phyloP scores from a whole-genome alignment of 1,140 invertebrate species.

The Eriosoma lanigerum region DNA sequence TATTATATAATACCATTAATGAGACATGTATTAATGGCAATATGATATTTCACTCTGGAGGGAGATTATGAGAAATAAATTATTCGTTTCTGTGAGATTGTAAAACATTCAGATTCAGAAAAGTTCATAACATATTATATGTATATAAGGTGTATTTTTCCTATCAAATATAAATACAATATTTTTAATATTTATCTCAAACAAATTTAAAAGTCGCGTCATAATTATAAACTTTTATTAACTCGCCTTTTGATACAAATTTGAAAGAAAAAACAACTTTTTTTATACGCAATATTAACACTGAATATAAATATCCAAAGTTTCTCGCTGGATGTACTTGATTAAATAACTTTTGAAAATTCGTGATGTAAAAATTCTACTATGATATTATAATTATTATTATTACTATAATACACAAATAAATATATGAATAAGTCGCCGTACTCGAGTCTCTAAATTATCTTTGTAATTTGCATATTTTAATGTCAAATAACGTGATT shows the following conservation, averaged over 20 bases:
- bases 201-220: not conserved
- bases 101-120: too few species aligned
- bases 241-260: not conserved
- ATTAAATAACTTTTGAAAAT: not conserved
- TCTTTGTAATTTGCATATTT: too few species aligned
- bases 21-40: too few species aligned
- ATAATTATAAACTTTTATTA: not conserved
- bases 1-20: too few species aligned
- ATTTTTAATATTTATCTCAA: not conserved
- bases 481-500: too few species aligned
- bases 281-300: not conserved
- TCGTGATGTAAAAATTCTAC: not conserved
- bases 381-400: not conserved
- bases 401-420: not conserved
- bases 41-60: too few species aligned
- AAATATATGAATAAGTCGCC: not conserved
- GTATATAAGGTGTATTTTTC: too few species aligned
- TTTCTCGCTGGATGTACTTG: not conserved
- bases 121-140: too few species aligned
- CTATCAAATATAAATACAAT: too few species aligned
- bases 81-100: too few species aligned
- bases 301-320: not conserved
- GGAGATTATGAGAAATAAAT: too few species aligned
- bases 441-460: not conserved
- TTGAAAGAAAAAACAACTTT: not conserved